These are phyloP conservation scores for Ictalurus furcatus DNA, from an alignment of 2,113 vertebrate genomes.

Conservation along the genomic window DNA sequence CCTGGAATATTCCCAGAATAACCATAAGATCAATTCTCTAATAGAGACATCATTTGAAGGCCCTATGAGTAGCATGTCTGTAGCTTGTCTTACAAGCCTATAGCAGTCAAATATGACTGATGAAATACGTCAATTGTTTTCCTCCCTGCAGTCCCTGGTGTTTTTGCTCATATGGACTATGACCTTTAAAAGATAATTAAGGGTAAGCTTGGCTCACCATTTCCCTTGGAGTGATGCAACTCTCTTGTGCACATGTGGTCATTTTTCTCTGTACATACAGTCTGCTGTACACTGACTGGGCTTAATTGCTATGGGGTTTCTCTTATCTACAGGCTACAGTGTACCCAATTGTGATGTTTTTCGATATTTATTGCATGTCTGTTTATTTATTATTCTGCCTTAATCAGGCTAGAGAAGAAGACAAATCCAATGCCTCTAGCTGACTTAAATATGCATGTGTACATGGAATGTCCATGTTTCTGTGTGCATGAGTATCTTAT, in stretches of 20 bases:
- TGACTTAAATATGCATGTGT: neutral
- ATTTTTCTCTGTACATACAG: neutral
- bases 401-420: neutral
- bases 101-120: neutral
- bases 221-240: neutral
- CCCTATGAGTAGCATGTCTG: neutral
- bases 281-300: slow-evolving; percentile 6
- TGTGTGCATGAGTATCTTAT: neutral
- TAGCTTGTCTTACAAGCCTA: neutral
- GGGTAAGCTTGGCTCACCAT: slow-evolving; percentile 8
- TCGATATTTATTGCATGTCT: neutral
- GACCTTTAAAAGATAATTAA: slow-evolving; percentile 8
- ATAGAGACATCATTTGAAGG: neutral
- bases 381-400: neutral
- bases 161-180: slow-evolving; percentile 1
- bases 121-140: neutral
- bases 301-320: neutral
- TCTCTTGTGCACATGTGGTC: neutral
- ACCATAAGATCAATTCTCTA: neutral
- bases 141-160: neutral
- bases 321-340: neutral
- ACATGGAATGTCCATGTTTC: neutral
- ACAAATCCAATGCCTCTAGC: neutral
- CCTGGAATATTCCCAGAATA: neutral
- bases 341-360: neutral